Conservation (phyloP, 2,888 invertebrate genomes). For the Disparrhopalites patrizii region DNA sequence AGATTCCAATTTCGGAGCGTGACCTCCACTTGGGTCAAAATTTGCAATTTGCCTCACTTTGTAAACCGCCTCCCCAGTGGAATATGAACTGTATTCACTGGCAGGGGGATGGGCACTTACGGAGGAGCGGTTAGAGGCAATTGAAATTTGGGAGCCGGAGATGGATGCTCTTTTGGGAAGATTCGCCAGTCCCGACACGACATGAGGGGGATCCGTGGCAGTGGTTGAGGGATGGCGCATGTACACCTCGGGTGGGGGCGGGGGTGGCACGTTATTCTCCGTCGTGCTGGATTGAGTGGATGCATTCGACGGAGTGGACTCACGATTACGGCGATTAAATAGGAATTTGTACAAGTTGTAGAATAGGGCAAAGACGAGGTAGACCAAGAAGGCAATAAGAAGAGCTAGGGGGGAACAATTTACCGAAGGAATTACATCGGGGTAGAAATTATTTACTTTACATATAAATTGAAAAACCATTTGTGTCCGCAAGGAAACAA, state of each 20-base stretch:
- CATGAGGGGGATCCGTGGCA: background rate
- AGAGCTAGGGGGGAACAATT: no score
- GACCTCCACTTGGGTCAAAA: background rate
- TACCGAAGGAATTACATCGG: no score
- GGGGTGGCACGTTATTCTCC: background rate
- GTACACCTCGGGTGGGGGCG: background rate
- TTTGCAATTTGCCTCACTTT: background rate
- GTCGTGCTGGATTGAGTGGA: constrained; percentile 10
- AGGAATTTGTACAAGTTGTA: constrained; percentile 18
- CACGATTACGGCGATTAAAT: constrained; percentile 19
- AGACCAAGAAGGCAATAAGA: constrained; percentile 42
- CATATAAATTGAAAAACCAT: no score
- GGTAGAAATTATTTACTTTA: no score
- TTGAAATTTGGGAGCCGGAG: constrained; percentile 5
- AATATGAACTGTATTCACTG: constrained; percentile 12
- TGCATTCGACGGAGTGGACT: background rate
- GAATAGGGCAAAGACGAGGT: constrained; percentile 48
- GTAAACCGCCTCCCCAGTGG: constrained; percentile 10
- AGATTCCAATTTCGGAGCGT: background rate
- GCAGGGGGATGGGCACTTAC: background rate
- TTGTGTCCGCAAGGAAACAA: no score
- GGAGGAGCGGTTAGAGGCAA: constrained; percentile 13
- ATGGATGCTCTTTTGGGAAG: background rate
- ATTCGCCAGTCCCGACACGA: background rate
- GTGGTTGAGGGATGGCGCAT: background rate